A percentile compares a stretch with the other conserved stretches of the same genome.
These are phyloP conservation scores for Pherbina coryleti DNA, from an alignment of 2,888 invertebrate species.

Conservation along the genomic window DNA sequence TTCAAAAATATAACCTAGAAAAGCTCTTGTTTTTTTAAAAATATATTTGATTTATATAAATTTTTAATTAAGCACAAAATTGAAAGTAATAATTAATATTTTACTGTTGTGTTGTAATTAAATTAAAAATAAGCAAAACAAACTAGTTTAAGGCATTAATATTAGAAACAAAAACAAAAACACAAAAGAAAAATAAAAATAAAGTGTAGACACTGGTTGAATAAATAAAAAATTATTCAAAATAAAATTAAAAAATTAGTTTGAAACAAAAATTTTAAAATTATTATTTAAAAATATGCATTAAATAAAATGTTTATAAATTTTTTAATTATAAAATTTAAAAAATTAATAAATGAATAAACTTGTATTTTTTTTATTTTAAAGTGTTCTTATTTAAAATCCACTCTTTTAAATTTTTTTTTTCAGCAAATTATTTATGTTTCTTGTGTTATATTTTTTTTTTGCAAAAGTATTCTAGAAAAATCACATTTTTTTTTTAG, in stretches of 20 bases:
- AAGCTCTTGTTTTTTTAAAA: conserved; percentile 43
- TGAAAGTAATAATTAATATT: conserved; percentile 41
- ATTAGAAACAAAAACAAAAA: conserved; percentile 46
- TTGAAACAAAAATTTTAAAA: not conserved
- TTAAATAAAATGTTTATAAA: not conserved
- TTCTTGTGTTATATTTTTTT: conserved; percentile 38
- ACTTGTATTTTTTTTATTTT: not conserved
- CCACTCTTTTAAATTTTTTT: conserved; percentile 2
- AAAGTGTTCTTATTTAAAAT: not conserved
- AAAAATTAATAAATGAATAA: not conserved
- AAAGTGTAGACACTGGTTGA: conserved; percentile 54
- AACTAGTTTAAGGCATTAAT: conserved; percentile 55
- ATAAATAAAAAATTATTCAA: conserved; percentile 41
- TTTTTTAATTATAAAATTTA: not conserved
- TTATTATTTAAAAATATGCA: conserved; percentile 1
- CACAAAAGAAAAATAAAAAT: conserved; percentile 43
- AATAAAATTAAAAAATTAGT: conserved; percentile 7
- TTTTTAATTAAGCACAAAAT: conserved; percentile 45
- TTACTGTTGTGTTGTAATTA: conserved; percentile 63
- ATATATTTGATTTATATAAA: conserved; percentile 41
- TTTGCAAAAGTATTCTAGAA: conserved; percentile 48
- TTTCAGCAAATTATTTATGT: not conserved
- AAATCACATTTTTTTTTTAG: conserved; percentile 42
- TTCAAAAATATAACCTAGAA: conserved; percentile 29
- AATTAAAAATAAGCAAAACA: conserved; percentile 22